Evolutionary conservation across 2,797 vertebrate genomes (phyloP), one percentile per base, ranked within the genome.

Genomic region (Rhinoraja longicauda): DNA sequence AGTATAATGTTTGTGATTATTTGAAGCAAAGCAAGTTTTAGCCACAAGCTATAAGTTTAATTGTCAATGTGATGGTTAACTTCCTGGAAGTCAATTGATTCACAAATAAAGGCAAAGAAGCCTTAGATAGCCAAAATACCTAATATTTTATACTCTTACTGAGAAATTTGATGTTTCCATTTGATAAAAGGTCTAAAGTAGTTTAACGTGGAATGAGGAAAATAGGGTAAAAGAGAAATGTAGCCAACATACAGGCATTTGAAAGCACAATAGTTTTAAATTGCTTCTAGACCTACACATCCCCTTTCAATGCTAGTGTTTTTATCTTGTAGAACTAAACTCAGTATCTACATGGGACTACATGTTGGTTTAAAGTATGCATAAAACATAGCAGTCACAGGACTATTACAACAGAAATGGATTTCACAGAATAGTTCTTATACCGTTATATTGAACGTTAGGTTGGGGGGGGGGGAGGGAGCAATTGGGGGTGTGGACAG

Each of bases 321-420:
- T 21, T 72, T 92, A 92, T 70, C 90, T 92, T 92, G 75, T 92
- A 92, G 90, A 92, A 92, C 90, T 92, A 92, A 92, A 90, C 67
- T 70, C 90, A 92, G 73, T 92, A 88, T 88, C 64, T 88, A 15
- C n/a, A 36, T 59, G 64, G 84, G 81, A 67, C 88, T 32, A 90
- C 88, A 36, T 59, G n/a, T n/a, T 70, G 67, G 59, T 70, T 19
- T 19, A 24, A 70, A 32, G 90, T 73, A 36, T 72, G 36, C 36
- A 92, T 92, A 92, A 92, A 75, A 92, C 75, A 72, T 92, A 92
- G 90, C 70, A 92, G 67, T 92, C 70, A 92, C 64, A 73, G 8
- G 64, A 90, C 64, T 67, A 90, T 67, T 62, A 90, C 88, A 90
- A 67, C 67, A 67, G 67, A 90, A 90, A 72, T 90, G 19, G 36